Percentiles rank a stretch among this genome's conserved stretches.
Evolutionary conservation across 2,888 invertebrate genomes (phyloP).

Genomic region (Trichogramma dendrolimi): DNA sequence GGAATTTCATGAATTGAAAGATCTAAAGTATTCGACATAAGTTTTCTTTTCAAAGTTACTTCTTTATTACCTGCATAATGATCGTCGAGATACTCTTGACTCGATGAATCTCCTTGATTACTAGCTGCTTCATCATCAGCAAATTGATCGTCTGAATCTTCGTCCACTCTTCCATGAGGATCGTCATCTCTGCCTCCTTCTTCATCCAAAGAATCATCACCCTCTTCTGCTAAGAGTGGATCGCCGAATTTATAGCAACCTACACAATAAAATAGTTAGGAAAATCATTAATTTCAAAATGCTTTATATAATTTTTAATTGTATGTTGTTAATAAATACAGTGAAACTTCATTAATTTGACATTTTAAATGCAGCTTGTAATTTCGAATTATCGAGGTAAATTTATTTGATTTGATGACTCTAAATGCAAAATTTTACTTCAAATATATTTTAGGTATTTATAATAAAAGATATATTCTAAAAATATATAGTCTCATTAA

Average conservation of each 20-base stretch:
- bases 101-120: slow-evolving; percentile 56
- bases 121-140: slow-evolving; percentile 59
- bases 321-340: not conserved
- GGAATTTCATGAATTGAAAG: not conserved
- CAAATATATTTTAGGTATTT: not conserved
- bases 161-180: slow-evolving; percentile 48
- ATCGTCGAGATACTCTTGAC: slow-evolving; percentile 56
- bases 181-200: slow-evolving; percentile 58
- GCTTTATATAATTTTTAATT: too few relatives aligned
- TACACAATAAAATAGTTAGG: slow-evolving; percentile 29
- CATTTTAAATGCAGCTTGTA: not conserved
- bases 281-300: too few relatives aligned
- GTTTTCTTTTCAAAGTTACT: not conserved
- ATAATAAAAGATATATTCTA: not conserved
- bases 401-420: not conserved
- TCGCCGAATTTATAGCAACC: slow-evolving; percentile 69
- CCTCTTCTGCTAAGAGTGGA: slow-evolving; percentile 59
- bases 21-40: not conserved
- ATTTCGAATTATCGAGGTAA: too few relatives aligned
- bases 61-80: slow-evolving; percentile 46
- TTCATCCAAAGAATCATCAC: slow-evolving; percentile 73
- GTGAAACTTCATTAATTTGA: not conserved
- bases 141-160: slow-evolving; percentile 58
- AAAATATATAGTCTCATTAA: not conserved
- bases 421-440: too few relatives aligned